Evolutionary conservation across 2,888 invertebrate genomes (phyloP), one percentile per base, ranked within the genome.

Genomic region (Cosmopolites sordidus): DNA sequence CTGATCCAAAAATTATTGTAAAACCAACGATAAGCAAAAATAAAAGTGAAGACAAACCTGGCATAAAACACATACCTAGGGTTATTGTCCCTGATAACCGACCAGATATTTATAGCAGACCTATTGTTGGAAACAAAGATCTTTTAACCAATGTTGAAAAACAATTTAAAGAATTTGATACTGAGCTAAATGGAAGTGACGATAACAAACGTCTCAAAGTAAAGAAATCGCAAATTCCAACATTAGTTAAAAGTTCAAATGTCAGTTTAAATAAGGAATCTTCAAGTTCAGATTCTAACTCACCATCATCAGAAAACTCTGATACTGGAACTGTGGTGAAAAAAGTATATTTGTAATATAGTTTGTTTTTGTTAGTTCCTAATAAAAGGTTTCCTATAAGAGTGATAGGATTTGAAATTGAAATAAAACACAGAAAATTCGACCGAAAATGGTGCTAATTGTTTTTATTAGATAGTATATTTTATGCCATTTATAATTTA

Each of bases 1-100:
- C 66, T 22, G 83, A 85, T 62, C 78, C 81, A 0, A 81, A 79
- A 65, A 78, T 84, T 52, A 75, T 83, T 29, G 83, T 84, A 15
- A 81, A 81, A 61, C 79, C 84, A 5, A 79, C 79, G 1, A 75
- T 77, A 38, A 64, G 69, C 1, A 73, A 71, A 53, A 71, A 68
- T 46, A 63, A 62, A 8, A 64, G 58, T 14, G 66, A 66, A 16
- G 61, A 60, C 11, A 65, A 66, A 48, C 66, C 58, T 5, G 16
- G 14, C 6, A 33, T 30, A 2, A 66, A 69, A 52, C 74, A 76
- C 62, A 73, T 76, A 46, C 78, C 82, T 5, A 75, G 80, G 65
- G 79, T 82, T 1, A 73, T 75, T 50, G 70, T 71, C 29, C 62
- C 69, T 50, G 68, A 73, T 61, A 68, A 66, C 55, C 59, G 60